Evolutionary conservation across 2,888 invertebrate species (phyloP).

Genomic region (Volucella bombylans): DNA sequence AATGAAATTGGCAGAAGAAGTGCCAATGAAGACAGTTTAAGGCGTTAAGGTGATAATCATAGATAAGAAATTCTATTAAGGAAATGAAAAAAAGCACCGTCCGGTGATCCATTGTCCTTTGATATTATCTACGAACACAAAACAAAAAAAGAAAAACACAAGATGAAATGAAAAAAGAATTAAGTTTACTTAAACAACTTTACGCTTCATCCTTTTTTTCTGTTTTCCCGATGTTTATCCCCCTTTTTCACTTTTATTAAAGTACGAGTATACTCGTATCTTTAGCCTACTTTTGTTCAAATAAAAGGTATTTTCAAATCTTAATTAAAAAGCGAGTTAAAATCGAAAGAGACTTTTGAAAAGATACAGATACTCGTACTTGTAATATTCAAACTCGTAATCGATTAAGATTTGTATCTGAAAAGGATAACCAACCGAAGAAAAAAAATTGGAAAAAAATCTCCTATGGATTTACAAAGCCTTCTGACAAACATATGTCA

Average conservation of each 20-base stretch:
- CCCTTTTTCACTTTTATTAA: not conserved
- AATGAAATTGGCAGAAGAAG: constrained; percentile 67
- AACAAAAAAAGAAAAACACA: constrained; percentile 24
- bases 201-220: constrained; percentile 1
- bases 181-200: constrained; percentile 20
- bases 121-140: constrained; percentile 26
- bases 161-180: constrained; percentile 8
- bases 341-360: constrained; percentile 1
- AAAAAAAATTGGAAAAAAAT: constrained; percentile 34
- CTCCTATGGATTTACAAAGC: constrained; percentile 51
- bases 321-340: constrained; percentile 60
- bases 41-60: constrained; percentile 73
- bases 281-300: too few species aligned
- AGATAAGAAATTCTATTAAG: constrained; percentile 82
- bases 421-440: constrained; percentile 54
- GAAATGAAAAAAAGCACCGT: constrained; percentile 81
- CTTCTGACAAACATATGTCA: constrained; percentile 73
- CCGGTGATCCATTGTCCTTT: constrained; percentile 48
- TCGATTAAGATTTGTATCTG: constrained; percentile 71
- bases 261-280: too few species aligned
- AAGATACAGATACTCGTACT: constrained; percentile 27
- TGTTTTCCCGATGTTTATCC: not conserved
- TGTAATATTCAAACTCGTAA: constrained; percentile 44
- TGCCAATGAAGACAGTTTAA: constrained; percentile 73
- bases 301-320: constrained; percentile 18